Evolutionary conservation across 2,888 invertebrate genomes (phyloP), one percentile per base, ranked within the genome.

Genomic region (Luffia ferchaultella): DNA sequence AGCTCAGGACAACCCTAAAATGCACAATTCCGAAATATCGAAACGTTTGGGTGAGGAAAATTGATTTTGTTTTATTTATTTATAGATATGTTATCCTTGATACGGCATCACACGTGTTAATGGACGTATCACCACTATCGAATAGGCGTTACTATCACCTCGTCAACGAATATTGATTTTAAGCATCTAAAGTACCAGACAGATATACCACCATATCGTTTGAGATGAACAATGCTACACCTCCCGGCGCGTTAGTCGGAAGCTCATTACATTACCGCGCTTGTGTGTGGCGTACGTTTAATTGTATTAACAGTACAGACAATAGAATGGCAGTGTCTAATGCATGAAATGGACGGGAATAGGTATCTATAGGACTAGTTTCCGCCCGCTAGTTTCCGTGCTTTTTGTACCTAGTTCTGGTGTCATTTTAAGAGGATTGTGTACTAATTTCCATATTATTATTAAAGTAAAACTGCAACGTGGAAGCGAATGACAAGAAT

Each of bases 21-120:
- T 97, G 97, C 97, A 97, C 78, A 97, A 97, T 73, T 96, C 96
- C 0, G 97, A 97, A 79, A 97, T 98, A 60, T 95, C 95, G 7
- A 97, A 97, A 73, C 83, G 96, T 72, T 87, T 97, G 59, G 95
- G 94, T 93, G 61, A 89, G 91, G 80, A 30, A 41, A 30, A 12
- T 30, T 30, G 30, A 7, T 30, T 7, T 30, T 30, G 12, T 30
- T 30, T 12, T 30, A 30, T 30, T 30, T 30, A 30, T 30, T 30
- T 30, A 30, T 3, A 30, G n/a, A 7, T 30, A 3, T 30, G 30
- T 30, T 30, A 12, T 12, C 30, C 3, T 30, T 30, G 3, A 7
- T 30, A 30, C n/a, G n/a, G n/a, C n/a, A n/a, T n/a, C n/a, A 30
- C 30, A 12, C 30, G 3, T 30, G 3, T 30, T 30, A 30, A 30